phyloP scores from a whole-genome alignment of 2,113 vertebrate species.

The Pristiophorus japonicus region DNA sequence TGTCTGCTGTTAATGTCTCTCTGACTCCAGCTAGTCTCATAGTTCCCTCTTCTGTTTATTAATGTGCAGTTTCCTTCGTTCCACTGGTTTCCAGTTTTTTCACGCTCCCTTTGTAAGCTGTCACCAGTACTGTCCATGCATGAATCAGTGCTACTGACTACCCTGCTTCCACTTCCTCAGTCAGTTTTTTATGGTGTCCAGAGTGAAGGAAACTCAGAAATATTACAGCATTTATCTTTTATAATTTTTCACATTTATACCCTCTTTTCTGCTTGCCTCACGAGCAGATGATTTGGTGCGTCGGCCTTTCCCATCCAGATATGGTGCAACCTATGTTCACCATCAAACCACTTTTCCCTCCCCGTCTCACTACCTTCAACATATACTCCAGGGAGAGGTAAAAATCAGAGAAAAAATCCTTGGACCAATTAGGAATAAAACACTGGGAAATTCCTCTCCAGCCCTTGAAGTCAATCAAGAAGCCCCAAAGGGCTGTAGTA shows the following conservation, averaged over 20 bases:
- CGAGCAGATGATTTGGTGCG: neutral
- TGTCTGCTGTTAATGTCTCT: neutral
- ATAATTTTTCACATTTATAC: neutral
- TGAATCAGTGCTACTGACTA: neutral
- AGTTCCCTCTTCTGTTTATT: neutral
- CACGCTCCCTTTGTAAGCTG: neutral
- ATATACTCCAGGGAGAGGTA: neutral
- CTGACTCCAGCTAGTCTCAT: neutral
- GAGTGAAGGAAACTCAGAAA: neutral
- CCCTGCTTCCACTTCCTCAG: neutral
- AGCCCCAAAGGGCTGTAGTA: neutral
- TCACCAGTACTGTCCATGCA: neutral
- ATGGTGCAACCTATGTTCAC: neutral
- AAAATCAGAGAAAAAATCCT: neutral
- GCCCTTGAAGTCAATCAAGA: neutral
- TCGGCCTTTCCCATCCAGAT: neutral
- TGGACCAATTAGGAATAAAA: neutral
- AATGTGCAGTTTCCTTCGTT: neutral
- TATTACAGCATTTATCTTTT: neutral
- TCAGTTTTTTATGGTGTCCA: neutral
- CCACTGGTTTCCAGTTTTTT: neutral
- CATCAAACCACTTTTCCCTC: neutral
- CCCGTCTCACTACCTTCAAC: neutral
- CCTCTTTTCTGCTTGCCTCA: neutral
- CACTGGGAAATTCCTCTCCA: neutral